A percentile compares a stretch with the other conserved stretches of the same genome.
Conservation (phyloP, 2,113 vertebrate genomes). For the Oryzias celebensis region DNA sequence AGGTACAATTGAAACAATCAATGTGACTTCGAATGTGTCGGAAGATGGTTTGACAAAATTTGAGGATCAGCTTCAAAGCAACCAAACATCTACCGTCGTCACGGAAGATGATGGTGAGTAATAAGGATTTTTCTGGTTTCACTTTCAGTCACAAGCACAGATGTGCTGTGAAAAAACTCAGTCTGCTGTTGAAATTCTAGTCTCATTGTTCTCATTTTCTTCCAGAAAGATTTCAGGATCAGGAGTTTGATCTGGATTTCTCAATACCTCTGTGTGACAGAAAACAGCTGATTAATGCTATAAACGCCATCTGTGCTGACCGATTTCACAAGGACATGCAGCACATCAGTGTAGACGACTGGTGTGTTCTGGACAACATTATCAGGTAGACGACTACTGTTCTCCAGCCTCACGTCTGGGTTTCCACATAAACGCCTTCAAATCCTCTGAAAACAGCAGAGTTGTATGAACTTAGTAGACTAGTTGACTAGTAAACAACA, state of each 20-base stretch:
- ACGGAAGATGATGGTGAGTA: conserved; percentile 51
- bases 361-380: conserved; percentile 59
- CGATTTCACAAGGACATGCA: background rate
- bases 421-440: no score
- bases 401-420: no score
- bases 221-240: conserved; percentile 65
- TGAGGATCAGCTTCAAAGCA: background rate
- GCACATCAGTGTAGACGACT: conserved; percentile 16
- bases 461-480: no score
- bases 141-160: no score
- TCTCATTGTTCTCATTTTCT: background rate
- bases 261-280: accelerated
- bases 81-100: conserved; percentile 4
- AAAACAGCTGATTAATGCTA: accelerated
- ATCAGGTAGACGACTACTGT: conserved; percentile 37
- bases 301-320: accelerated
- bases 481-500: no score
- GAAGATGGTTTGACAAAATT: background rate
- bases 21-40: background rate
- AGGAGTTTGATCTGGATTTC: background rate
- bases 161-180: no score
- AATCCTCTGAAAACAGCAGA: no score
- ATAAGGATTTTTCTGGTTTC: no score
- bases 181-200: background rate
- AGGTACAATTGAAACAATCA: conserved; percentile 17